Evolutionary conservation across 2,797 vertebrate species (phyloP).

Genomic region (Peromyscus attwateri): DNA sequence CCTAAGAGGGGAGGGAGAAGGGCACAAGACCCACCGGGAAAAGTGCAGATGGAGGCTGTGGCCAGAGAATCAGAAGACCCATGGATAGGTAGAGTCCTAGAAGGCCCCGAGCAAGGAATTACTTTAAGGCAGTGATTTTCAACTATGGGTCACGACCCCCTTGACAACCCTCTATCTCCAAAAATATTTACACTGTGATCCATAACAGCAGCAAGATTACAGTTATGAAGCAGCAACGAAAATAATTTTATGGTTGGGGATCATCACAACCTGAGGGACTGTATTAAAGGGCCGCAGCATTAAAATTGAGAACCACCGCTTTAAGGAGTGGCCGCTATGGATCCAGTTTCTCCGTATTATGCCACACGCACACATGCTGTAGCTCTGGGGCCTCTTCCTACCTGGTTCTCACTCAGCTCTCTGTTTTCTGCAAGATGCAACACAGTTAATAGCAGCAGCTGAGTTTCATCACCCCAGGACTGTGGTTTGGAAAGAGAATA

Average conservation of each 20-base stretch:
- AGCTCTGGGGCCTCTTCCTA: accelerated
- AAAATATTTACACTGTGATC: not conserved
- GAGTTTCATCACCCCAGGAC: not conserved
- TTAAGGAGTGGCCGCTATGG: not conserved
- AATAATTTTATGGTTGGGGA: not conserved
- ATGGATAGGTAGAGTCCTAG: no score
- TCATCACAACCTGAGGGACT: not conserved
- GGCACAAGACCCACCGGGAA: accelerated
- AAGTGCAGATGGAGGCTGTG: not conserved
- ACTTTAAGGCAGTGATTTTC: not conserved
- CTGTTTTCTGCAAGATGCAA: accelerated
- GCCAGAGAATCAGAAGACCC: not conserved
- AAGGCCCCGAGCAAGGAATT: not conserved
- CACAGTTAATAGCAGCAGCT: not conserved
- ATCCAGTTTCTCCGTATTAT: not conserved
- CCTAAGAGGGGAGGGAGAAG: not conserved
- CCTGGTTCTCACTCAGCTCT: accelerated
- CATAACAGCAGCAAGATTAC: not conserved
- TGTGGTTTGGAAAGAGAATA: not conserved
- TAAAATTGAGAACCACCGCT: not conserved
- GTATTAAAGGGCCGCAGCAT: not conserved
- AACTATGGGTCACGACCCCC: not conserved
- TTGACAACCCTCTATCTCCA: not conserved
- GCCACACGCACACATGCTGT: not conserved
- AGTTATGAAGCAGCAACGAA: not conserved